A percentile compares a stretch with the other conserved stretches of the same genome.
phyloP scores from a whole-genome alignment of 2,797 vertebrate genomes.

The Hippopotamyrus pictus region DNA sequence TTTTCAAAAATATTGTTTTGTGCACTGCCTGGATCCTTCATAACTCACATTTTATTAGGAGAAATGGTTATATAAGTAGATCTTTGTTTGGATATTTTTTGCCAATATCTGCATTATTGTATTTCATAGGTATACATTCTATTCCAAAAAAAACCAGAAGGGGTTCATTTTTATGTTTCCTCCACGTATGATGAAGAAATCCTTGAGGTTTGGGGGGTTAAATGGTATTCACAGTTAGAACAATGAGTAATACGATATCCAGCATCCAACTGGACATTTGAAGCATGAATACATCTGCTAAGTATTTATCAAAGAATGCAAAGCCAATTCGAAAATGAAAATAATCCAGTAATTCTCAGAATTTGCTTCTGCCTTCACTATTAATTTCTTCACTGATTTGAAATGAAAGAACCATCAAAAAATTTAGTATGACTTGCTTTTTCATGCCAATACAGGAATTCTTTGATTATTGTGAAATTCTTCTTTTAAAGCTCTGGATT shows the following conservation, averaged over 20 bases:
- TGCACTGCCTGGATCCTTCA: background rate
- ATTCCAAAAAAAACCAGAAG: background rate
- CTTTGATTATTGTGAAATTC: background rate
- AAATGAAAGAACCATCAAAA: background rate
- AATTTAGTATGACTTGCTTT: background rate
- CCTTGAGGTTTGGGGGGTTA: background rate
- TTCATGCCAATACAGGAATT: background rate
- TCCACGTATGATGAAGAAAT: background rate
- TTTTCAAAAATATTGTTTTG: background rate
- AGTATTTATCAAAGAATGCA: conserved; percentile 14
- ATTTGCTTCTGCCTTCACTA: background rate
- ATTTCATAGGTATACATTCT: background rate
- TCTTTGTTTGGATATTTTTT: background rate
- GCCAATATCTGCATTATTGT: background rate
- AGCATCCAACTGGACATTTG: conserved; percentile 3
- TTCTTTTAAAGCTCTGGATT: background rate
- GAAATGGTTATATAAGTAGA: background rate
- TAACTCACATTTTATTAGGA: background rate
- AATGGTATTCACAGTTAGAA: background rate
- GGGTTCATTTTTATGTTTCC: background rate
- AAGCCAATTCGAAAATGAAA: background rate
- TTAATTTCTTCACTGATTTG: background rate
- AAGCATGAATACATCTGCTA: background rate
- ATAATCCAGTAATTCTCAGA: background rate
- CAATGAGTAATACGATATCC: background rate